A percentile compares a stretch with the other conserved stretches of the same genome.
Evolutionary conservation across 2,113 vertebrate genomes (phyloP).

Genomic region (Zapus hudsonius): DNA sequence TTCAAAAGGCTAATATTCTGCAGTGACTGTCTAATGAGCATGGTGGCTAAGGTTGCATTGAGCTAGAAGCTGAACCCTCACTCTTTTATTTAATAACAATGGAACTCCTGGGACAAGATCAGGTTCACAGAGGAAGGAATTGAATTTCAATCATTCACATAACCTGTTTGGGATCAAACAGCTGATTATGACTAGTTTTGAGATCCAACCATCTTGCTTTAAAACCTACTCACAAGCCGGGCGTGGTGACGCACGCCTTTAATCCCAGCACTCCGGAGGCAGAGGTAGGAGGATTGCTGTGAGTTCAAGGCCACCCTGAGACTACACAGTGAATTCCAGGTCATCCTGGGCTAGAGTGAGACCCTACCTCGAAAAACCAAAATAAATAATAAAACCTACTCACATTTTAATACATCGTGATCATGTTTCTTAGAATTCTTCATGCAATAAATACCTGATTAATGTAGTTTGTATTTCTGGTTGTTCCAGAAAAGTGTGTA

Average conservation of each 20-base stretch:
- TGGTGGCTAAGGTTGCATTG: background rate
- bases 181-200: background rate
- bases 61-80: background rate
- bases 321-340: too few species aligned
- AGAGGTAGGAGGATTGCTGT: too few species aligned
- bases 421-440: background rate
- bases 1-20: background rate
- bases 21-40: background rate
- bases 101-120: background rate
- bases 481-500: background rate
- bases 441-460: conserved; percentile 10
- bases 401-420: background rate
- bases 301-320: too few species aligned
- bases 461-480: background rate
- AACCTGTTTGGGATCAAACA: background rate
- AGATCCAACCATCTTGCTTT: background rate
- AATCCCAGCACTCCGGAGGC: too few species aligned
- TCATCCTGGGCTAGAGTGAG: too few species aligned
- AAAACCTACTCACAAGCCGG: background rate
- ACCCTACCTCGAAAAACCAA: too few species aligned
- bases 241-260: too few species aligned
- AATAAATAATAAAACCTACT: too few species aligned
- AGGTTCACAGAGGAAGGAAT: conserved; percentile 10
- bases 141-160: conserved; percentile 1
- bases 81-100: conserved; percentile 26